Conservation (phyloP, 92 coral and sea anemone genomes). For the Blastomussa wellsi region DNA sequence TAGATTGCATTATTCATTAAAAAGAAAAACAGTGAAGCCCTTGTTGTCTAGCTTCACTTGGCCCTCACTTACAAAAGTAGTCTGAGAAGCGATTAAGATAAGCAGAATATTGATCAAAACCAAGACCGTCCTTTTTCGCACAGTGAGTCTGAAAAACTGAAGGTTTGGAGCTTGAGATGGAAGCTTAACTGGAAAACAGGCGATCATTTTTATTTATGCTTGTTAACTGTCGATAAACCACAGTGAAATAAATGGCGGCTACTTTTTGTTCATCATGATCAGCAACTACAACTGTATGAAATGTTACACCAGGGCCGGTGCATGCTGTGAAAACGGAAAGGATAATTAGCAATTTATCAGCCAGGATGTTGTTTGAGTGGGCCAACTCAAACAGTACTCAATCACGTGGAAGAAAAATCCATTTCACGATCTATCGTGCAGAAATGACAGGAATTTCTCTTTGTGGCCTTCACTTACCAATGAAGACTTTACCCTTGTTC, state of each 20-base stretch:
- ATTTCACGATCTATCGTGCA: neutral
- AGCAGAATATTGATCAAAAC: neutral
- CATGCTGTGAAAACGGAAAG: slow-evolving; percentile 10
- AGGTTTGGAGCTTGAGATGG: neutral
- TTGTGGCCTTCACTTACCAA: neutral
- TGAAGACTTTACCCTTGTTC: neutral
- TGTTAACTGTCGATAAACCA: neutral
- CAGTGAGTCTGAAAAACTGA: neutral
- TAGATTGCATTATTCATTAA: neutral
- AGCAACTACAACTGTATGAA: neutral
- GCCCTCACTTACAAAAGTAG: neutral
- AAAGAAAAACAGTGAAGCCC: neutral
- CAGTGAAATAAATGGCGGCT: neutral
- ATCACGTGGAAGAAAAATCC: neutral
- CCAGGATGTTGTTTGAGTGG: neutral
- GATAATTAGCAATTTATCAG: neutral
- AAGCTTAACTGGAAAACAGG: neutral
- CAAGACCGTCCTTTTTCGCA: neutral
- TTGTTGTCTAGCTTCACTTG: neutral
- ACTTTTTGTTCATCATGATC: neutral
- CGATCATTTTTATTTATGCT: neutral
- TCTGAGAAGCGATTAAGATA: neutral
- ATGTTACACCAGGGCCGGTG: neutral
- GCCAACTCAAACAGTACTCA: neutral
- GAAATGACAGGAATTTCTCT: slow-evolving; percentile 1